Conservation (phyloP, 2,888 invertebrate species). For the Cabera pusaria region DNA sequence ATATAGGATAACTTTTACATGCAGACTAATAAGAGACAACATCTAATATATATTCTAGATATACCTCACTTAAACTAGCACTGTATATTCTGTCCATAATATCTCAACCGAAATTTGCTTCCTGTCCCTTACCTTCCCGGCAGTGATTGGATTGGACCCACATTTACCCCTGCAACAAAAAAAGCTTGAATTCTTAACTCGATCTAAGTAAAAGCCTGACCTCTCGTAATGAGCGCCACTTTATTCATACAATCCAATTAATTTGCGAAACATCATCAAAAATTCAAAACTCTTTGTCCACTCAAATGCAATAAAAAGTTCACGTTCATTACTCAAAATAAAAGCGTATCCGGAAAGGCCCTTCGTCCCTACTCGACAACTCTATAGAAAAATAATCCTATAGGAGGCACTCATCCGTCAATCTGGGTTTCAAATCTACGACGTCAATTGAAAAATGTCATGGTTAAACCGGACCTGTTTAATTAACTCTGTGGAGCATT, state of each 20-base stretch:
- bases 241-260: slow-evolving; percentile 25
- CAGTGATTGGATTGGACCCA: too few species aligned
- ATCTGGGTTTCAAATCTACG: slow-evolving; percentile 28
- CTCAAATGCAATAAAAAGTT: slow-evolving; percentile 24
- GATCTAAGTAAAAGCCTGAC: too few species aligned
- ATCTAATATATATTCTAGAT: too few species aligned
- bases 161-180: too few species aligned
- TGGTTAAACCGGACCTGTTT: slow-evolving; percentile 59
- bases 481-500: slow-evolving; percentile 69
- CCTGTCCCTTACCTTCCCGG: too few species aligned
- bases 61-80: too few species aligned
- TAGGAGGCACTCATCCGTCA: slow-evolving; percentile 32
- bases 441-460: slow-evolving; percentile 63
- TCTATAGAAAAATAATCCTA: slow-evolving; percentile 4
- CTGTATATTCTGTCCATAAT: too few species aligned
- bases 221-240: slow-evolving; percentile 15
- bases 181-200: too few species aligned
- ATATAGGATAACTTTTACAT: too few species aligned
- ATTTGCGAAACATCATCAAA: slow-evolving; percentile 20
- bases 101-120: too few species aligned
- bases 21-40: too few species aligned
- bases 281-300: slow-evolving; percentile 22
- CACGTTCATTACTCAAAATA: slow-evolving; percentile 24
- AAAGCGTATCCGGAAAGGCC: slow-evolving; percentile 19
- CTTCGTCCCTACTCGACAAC: slow-evolving; percentile 8